Percentiles rank a stretch among this genome's conserved stretches.
phyloP scores from a whole-genome alignment of 2,797 vertebrate genomes.

The Melanotaenia pygmaea region DNA sequence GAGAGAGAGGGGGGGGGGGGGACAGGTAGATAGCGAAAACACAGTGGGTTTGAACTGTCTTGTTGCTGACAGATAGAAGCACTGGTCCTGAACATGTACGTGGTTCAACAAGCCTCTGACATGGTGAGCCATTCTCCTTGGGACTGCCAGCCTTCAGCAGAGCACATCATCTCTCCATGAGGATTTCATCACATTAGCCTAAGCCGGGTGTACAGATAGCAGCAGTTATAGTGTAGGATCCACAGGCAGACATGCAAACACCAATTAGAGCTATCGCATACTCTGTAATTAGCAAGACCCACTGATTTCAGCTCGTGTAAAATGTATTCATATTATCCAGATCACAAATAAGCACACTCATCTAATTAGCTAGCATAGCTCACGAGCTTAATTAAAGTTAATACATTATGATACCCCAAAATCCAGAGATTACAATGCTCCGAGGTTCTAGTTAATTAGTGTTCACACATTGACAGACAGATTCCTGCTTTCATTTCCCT shows the following conservation, averaged over 20 bases:
- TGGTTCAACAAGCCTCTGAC: slow-evolving; percentile 73
- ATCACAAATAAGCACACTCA: slow-evolving; percentile 80
- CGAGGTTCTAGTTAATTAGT: slow-evolving; percentile 78
- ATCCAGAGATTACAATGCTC: slow-evolving; percentile 80
- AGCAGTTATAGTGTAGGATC: slow-evolving; percentile 42
- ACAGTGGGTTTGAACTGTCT: slow-evolving; percentile 57
- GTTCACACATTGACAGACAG: slow-evolving; percentile 64
- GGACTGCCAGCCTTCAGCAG: slow-evolving; percentile 72
- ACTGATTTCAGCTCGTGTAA: slow-evolving; percentile 78
- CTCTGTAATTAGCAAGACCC: slow-evolving; percentile 77
- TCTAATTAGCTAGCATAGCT: slow-evolving; percentile 77
- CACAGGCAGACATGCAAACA: slow-evolving; percentile 58
- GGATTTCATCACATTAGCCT: slow-evolving; percentile 75
- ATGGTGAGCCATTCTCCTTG: slow-evolving; percentile 56
- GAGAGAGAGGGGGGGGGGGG: neutral
- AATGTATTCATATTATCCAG: slow-evolving; percentile 79
- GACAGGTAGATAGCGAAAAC: slow-evolving; percentile 71
- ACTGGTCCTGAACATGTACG: slow-evolving; percentile 66
- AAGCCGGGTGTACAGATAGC: slow-evolving; percentile 50
- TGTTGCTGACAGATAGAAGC: slow-evolving; percentile 69
- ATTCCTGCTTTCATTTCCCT: slow-evolving; percentile 42
- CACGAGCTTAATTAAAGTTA: slow-evolving; percentile 82
- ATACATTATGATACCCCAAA: slow-evolving; percentile 79
- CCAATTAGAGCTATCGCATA: slow-evolving; percentile 75
- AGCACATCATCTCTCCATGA: slow-evolving; percentile 73